Evolutionary conservation across 2,888 invertebrate species (phyloP).

Genomic region (Chymomyza amoena): DNA sequence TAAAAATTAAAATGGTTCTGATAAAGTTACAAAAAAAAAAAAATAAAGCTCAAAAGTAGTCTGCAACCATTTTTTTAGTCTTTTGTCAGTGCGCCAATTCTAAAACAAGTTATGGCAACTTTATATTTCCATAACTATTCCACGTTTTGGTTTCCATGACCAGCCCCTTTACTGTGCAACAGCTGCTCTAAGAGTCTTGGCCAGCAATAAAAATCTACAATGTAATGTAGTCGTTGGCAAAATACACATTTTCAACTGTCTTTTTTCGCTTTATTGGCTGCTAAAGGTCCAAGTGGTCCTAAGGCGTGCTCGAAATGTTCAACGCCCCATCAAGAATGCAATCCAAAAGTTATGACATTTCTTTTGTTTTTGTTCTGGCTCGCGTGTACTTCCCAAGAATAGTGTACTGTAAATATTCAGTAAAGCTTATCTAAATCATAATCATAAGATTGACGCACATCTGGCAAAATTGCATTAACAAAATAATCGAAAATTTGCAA

Average conservation of each 20-base stretch:
- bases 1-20: constrained; percentile 17
- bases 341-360: background rate
- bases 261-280: constrained; percentile 35
- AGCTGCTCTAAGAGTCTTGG: constrained; percentile 18
- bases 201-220: constrained; percentile 37
- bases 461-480: too few relatives aligned
- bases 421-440: background rate
- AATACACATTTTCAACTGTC: constrained; percentile 29
- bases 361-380: background rate
- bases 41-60: too few relatives aligned
- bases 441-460: too few relatives aligned
- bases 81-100: background rate
- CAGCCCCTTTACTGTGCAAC: background rate
- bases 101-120: background rate
- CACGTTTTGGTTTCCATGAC: background rate
- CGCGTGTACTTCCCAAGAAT: background rate
- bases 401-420: background rate
- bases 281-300: constrained; percentile 27
- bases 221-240: constrained; percentile 15
- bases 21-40: background rate
- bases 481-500: too few relatives aligned
- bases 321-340: too few relatives aligned
- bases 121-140: background rate
- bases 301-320: background rate
- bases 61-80: background rate